Conservation (phyloP, 2,797 vertebrate species). For the Smutsia temminckii region DNA sequence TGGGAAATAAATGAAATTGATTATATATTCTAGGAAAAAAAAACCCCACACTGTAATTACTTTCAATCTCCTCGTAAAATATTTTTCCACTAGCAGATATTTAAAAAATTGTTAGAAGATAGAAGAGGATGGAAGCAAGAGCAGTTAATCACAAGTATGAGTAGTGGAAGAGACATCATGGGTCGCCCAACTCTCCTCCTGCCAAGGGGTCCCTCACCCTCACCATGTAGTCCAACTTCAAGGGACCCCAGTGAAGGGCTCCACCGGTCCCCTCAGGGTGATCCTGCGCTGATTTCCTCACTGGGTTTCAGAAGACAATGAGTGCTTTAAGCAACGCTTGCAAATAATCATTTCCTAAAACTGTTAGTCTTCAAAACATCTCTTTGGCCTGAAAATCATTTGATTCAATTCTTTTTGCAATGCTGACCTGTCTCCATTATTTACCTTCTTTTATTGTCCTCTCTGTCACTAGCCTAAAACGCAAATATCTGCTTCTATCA, state of each 20-base stretch:
- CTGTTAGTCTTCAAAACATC: background rate
- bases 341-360: constrained; percentile 40
- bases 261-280: background rate
- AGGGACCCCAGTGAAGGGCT: background rate
- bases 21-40: constrained; percentile 62
- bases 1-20: constrained; percentile 70
- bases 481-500: background rate
- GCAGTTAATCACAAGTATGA: background rate
- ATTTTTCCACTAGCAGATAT: constrained; percentile 49
- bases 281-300: background rate
- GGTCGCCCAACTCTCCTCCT: background rate
- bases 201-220: background rate
- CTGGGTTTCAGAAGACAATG: background rate
- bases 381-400: constrained; percentile 29
- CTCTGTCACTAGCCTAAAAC: background rate
- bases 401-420: background rate
- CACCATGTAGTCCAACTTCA: background rate
- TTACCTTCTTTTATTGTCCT: background rate
- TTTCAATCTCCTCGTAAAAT: constrained; percentile 69
- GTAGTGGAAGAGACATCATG: background rate
- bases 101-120: constrained; percentile 56
- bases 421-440: background rate
- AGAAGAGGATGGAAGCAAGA: background rate
- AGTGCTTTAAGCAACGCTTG: background rate
- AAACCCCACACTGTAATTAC: constrained; percentile 39